A percentile compares a stretch with the other conserved stretches of the same genome.
These are phyloP conservation scores for Aurelia sp. DNA, from an alignment of 30 jellyfish, hydroid and myxozoan species.

Conservation along the genomic window DNA sequence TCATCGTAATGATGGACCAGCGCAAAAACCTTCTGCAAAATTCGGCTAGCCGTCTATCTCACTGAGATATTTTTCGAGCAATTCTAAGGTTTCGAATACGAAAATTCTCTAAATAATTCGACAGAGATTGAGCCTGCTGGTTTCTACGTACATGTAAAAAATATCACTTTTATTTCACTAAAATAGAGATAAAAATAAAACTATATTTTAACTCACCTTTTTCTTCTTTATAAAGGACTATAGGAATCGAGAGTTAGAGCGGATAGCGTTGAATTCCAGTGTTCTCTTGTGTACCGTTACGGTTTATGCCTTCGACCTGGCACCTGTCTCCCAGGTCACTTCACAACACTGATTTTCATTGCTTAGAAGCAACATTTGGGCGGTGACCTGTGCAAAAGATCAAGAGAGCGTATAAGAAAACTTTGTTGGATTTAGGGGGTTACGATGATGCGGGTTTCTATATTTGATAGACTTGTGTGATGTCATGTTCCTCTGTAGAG, in stretches of 20 bases:
- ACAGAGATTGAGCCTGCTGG: too few relatives aligned
- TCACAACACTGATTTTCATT: slow-evolving; percentile 31
- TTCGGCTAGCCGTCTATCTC: too few relatives aligned
- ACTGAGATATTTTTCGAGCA: too few relatives aligned
- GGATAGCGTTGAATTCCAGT: slow-evolving; percentile 20
- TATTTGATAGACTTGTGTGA: too few relatives aligned
- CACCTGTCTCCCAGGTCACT: slow-evolving; percentile 78
- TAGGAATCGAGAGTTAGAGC: slow-evolving; percentile 36
- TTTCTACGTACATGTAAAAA: too few relatives aligned
- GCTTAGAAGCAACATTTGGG: slow-evolving; percentile 12
- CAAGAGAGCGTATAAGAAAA: slow-evolving; percentile 4
- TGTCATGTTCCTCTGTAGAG: too few relatives aligned
- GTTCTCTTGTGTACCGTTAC: slow-evolving; percentile 69
- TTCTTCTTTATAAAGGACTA: slow-evolving; percentile 43
- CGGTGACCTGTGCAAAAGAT: slow-evolving; percentile 58
- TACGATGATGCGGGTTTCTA: not conserved
- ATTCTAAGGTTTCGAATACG: too few relatives aligned
- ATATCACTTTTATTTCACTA: too few relatives aligned
- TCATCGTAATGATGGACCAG: too few relatives aligned
- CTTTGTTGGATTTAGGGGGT: slow-evolving; percentile 18
- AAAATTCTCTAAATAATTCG: too few relatives aligned
- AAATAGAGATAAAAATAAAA: not conserved
- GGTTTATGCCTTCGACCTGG: slow-evolving; percentile 76
- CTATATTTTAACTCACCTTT: slow-evolving; percentile 35
- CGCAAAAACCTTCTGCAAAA: too few relatives aligned